Conservation (phyloP, 1,140 invertebrate genomes). For the Chrysomallon squamiferum region DNA sequence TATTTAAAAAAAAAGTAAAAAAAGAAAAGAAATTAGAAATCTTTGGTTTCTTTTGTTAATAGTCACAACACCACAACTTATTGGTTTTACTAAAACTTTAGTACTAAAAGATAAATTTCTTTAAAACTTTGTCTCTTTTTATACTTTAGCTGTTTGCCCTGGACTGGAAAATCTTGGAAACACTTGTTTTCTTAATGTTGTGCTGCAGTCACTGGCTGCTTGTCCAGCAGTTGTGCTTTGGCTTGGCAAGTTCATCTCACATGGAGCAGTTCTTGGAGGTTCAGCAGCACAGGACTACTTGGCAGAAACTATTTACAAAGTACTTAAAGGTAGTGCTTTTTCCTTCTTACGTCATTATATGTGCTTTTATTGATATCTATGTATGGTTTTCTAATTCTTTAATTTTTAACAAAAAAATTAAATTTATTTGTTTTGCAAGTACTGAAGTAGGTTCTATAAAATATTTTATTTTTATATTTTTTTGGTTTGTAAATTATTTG, state of each 20-base stretch:
- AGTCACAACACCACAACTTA: too few relatives aligned
- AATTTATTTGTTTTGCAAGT: too few relatives aligned
- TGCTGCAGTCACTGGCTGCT: slow-evolving; percentile 91
- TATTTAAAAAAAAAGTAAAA: not conserved
- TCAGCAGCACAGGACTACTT: too few relatives aligned
- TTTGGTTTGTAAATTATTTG: too few relatives aligned
- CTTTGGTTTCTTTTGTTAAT: too few relatives aligned
- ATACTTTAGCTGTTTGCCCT: slow-evolving; percentile 65
- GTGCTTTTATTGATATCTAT: not conserved
- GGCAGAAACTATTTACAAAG: slow-evolving; percentile 16
- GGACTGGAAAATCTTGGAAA: slow-evolving; percentile 95
- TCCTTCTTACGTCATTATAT: not conserved
- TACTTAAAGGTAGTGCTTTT: slow-evolving; percentile 35
- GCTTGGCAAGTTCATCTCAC: slow-evolving; percentile 68
- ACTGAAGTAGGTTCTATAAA: too few relatives aligned
- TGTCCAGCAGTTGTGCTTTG: slow-evolving; percentile 79
- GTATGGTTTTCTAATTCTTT: too few relatives aligned
- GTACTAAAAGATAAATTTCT: too few relatives aligned
- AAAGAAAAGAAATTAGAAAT: too few relatives aligned
- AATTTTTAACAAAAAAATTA: too few relatives aligned
- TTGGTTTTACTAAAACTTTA: too few relatives aligned
- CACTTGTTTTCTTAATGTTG: slow-evolving; percentile 98
- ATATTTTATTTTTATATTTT: too few relatives aligned
- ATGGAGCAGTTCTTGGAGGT: not conserved
- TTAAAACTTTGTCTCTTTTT: slow-evolving; percentile 13